phyloP scores from a whole-genome alignment of 2,888 invertebrate species.

The Cataglyphis rosenhaueri region DNA sequence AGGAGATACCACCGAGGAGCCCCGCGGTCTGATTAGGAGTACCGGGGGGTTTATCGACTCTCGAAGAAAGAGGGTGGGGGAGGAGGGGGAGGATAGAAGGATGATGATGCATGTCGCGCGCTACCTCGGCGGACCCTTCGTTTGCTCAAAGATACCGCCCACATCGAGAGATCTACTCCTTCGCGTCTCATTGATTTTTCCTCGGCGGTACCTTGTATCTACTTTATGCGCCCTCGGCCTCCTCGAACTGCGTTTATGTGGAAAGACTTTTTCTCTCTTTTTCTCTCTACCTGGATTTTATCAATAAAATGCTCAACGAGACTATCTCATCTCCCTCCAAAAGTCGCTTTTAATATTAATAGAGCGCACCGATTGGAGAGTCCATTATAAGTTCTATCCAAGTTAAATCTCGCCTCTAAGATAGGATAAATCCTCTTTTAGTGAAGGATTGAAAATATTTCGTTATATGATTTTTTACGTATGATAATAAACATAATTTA shows the following conservation, averaged over 20 bases:
- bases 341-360: background rate
- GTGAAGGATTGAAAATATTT: background rate
- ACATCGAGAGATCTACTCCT: conserved; percentile 69
- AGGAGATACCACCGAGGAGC: conserved; percentile 70
- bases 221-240: background rate
- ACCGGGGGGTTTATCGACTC: conserved; percentile 72
- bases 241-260: conserved; percentile 13
- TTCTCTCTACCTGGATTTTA: conserved; percentile 32
- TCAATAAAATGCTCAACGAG: conserved; percentile 67
- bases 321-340: conserved; percentile 42
- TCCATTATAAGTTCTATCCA: background rate
- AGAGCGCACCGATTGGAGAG: background rate
- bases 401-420: background rate
- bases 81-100: conserved; percentile 52
- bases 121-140: conserved; percentile 64
- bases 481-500: background rate
- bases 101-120: conserved; percentile 73
- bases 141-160: conserved; percentile 74
- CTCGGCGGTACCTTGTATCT: conserved; percentile 8
- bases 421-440: background rate
- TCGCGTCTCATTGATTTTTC: conserved; percentile 71
- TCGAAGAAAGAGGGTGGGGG: conserved; percentile 30
- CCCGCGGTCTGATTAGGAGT: conserved; percentile 74
- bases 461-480: background rate
- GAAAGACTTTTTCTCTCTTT: conserved; percentile 17